Conservation (phyloP, 2,113 vertebrate genomes). For the Aix galericulata region DNA sequence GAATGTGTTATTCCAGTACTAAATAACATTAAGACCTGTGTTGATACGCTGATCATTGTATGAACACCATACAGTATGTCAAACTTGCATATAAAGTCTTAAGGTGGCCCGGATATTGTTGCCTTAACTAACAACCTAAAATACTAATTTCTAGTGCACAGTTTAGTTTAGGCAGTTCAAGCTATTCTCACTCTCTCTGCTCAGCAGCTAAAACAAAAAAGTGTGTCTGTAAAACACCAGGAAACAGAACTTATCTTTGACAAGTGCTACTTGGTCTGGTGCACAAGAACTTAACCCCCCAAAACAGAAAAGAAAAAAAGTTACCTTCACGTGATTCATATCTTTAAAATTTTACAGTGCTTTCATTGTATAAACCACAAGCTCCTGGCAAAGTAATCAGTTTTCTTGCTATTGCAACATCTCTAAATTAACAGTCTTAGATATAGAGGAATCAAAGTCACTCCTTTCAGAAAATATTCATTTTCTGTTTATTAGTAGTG, state of each 20-base stretch:
- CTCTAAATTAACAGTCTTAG: slow-evolving; percentile 80
- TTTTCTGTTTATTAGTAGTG: slow-evolving; percentile 54
- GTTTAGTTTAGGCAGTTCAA: slow-evolving; percentile 54
- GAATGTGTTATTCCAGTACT: background rate
- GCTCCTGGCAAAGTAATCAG: slow-evolving; percentile 75
- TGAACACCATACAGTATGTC: background rate
- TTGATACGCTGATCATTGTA: slow-evolving; percentile 9
- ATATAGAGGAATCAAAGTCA: slow-evolving; percentile 71
- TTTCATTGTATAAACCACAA: slow-evolving; percentile 81
- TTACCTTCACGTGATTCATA: slow-evolving; percentile 77
- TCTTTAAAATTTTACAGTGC: slow-evolving; percentile 87
- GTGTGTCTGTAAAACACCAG: slow-evolving; percentile 61
- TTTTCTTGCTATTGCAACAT: slow-evolving; percentile 75
- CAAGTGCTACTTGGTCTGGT: slow-evolving; percentile 51
- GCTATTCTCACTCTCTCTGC: slow-evolving; percentile 63
- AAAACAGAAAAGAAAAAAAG: slow-evolving; percentile 55
- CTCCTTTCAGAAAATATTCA: slow-evolving; percentile 53
- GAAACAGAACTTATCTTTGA: slow-evolving; percentile 65
- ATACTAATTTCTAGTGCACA: slow-evolving; percentile 17
- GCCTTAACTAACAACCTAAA: slow-evolving; percentile 3
- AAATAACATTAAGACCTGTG: background rate
- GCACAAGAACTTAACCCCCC: slow-evolving; percentile 59
- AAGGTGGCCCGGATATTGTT: background rate
- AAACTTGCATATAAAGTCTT: background rate
- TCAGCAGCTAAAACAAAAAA: slow-evolving; percentile 59